A percentile compares a stretch with the other conserved stretches of the same genome.
phyloP scores from a whole-genome alignment of 1,140 invertebrate species.

The Trichonephila clavipes region DNA sequence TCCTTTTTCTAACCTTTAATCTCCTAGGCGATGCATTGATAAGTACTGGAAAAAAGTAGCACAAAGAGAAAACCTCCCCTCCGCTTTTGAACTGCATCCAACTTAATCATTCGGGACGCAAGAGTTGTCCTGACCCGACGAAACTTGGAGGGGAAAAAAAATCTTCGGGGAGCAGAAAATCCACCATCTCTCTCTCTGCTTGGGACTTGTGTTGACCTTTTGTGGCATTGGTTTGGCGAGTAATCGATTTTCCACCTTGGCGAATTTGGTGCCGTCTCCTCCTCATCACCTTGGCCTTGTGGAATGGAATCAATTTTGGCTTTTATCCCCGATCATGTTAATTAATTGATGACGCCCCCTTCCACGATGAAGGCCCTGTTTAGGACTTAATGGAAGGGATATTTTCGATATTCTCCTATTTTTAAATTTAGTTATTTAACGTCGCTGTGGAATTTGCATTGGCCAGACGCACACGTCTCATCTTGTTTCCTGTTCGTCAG shows the following conservation, averaged over 20 bases:
- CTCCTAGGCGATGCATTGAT: neutral
- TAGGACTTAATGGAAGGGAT: slow-evolving; percentile 7
- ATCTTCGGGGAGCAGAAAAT: slow-evolving; percentile 35
- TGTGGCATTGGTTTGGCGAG: slow-evolving; percentile 61
- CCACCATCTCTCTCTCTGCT: slow-evolving; percentile 32
- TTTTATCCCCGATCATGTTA: slow-evolving; percentile 9
- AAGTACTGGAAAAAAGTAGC: neutral
- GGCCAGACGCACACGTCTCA: neutral
- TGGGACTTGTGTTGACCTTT: slow-evolving; percentile 46
- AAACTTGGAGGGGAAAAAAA: neutral
- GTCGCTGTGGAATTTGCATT: neutral
- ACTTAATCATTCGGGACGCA: neutral
- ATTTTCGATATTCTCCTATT: neutral
- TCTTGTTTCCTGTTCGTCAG: too few species aligned
- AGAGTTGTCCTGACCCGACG: neutral
- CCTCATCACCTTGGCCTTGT: neutral
- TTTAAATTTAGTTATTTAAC: neutral
- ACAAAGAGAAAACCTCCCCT: neutral
- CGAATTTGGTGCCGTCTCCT: neutral
- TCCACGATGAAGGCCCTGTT: neutral
- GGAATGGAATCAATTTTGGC: neutral
- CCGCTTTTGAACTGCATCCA: neutral
- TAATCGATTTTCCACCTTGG: slow-evolving; percentile 63
- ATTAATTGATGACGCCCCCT: slow-evolving; percentile 22
- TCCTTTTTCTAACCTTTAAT: neutral